These are phyloP conservation scores for Corythoichthys intestinalis DNA, from an alignment of 2,113 vertebrate genomes.

Conservation along the genomic window DNA sequence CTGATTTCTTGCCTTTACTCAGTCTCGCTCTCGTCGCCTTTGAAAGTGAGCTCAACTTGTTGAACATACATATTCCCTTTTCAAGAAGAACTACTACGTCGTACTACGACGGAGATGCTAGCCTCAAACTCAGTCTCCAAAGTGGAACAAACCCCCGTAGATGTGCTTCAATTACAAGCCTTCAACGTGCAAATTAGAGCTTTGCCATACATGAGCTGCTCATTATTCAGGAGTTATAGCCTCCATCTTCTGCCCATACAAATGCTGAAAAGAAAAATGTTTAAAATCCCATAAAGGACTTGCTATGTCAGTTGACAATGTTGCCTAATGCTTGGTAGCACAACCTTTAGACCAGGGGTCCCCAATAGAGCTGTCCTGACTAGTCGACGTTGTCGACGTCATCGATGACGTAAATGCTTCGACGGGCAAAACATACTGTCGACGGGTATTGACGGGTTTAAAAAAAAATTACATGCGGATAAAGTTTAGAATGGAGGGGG, in stretches of 20 bases:
- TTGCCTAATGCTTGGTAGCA: neutral
- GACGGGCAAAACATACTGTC: too few species aligned
- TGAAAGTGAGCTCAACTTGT: slow-evolving; percentile 66
- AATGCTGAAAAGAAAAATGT: slow-evolving; percentile 25
- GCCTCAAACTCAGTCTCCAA: slow-evolving; percentile 33
- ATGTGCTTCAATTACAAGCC: slow-evolving; percentile 57
- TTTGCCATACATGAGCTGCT: slow-evolving; percentile 49
- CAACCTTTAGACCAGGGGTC: too few species aligned
- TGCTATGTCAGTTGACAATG: slow-evolving; percentile 29
- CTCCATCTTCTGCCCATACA: slow-evolving; percentile 25
- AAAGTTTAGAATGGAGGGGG: too few species aligned
- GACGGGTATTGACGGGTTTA: too few species aligned
- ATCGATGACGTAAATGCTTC: too few species aligned
- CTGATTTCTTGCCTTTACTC: slow-evolving; percentile 59
- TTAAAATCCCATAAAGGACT: slow-evolving; percentile 41
- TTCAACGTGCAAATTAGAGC: slow-evolving; percentile 49
- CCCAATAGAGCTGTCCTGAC: too few species aligned
- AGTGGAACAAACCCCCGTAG: slow-evolving; percentile 41
- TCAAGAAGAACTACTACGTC: neutral
- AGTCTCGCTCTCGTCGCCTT: slow-evolving; percentile 40
- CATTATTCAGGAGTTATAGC: slow-evolving; percentile 39
- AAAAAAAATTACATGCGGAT: too few species aligned
- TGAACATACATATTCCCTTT: slow-evolving; percentile 17
- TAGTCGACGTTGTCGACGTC: too few species aligned
- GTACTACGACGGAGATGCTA: neutral